These are phyloP conservation scores for Cebidichthys violaceus DNA, from an alignment of 2,113 vertebrate species.

Conservation along the genomic window DNA sequence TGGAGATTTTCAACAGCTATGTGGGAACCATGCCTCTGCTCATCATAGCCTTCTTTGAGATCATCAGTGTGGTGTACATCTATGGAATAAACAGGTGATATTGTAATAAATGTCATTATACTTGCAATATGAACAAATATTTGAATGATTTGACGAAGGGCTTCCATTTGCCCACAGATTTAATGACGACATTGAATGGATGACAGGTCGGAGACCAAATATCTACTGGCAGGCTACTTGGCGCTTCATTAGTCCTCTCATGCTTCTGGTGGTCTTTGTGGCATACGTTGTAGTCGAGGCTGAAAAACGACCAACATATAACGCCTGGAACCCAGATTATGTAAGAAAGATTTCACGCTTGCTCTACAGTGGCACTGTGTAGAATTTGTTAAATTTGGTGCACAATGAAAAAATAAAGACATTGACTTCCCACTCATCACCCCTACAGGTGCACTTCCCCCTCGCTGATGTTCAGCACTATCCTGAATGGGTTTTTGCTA, in stretches of 20 bases:
- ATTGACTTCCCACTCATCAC: constrained; percentile 14
- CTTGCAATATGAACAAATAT: background rate
- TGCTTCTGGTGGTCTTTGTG: constrained; percentile 85
- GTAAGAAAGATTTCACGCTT: constrained; percentile 71
- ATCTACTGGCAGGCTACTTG: constrained; percentile 87
- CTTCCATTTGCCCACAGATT: constrained; percentile 80
- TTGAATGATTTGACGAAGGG: background rate
- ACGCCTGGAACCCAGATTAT: constrained; percentile 86
- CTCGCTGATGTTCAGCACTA: constrained; percentile 80
- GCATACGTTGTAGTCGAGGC: constrained; percentile 80
- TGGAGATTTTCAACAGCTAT: constrained; percentile 88
- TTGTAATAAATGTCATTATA: background rate
- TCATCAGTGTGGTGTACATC: constrained; percentile 79
- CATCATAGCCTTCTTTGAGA: constrained; percentile 88
- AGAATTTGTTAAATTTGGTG: background rate
- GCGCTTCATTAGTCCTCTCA: constrained; percentile 85
- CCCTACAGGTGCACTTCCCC: constrained; percentile 84
- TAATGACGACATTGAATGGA: constrained; percentile 84
- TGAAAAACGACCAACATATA: constrained; percentile 73
- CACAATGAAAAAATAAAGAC: background rate
- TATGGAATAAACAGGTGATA: constrained; percentile 87
- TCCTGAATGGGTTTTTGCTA: constrained; percentile 82
- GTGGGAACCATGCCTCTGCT: constrained; percentile 85
- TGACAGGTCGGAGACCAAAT: constrained; percentile 84
- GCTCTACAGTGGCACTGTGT: background rate